Evolutionary conservation across 1,140 invertebrate genomes (phyloP), one percentile per base, ranked within the genome.

Genomic region (Trinorchestia longiramus): DNA sequence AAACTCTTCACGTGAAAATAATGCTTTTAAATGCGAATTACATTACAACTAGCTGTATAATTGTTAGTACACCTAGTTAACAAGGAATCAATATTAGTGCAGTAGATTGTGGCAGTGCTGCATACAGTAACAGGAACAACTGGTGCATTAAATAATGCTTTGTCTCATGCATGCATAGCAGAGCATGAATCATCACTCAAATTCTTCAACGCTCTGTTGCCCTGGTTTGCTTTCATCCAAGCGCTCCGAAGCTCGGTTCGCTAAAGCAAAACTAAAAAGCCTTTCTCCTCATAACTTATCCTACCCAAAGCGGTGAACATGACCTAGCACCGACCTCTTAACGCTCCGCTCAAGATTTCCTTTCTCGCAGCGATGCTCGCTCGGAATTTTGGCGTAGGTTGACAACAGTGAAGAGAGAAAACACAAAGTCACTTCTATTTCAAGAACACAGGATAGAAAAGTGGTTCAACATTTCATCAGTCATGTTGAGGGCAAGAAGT

Each of bases 231-330:
- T 42, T 94, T 45, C 92, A 40, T 45, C 41, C 36, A 94, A 47
- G 92, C 92, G 92, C 17, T 47, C 44, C 44, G 92, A 45, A 45
- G 92, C 43, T 43, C 41, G 43, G 90, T 92, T 92, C 90, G 8
- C 90, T 92, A 45, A 91, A 94, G 43, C 43, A 11, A 47, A 94
- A 94, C 92, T 47, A 94, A 94, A 77, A 42, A 94, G 92, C 92
- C 92, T 94, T 94, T 94, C 92, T 94, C 92, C 92, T 94, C 92
- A 94, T 94, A 94, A 94, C 92, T 94, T 94, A 47, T 91, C 88
- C 88, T 43, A 94, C 43, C 92, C 92, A 47, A 94, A 45, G 44
- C 92, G n/a, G 8, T 41, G 43, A 41, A 94, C 92, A 94, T 43
- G 92, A 94, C 92, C 92, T 45, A 40, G 92, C 92, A 94, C 40